These are phyloP conservation scores for Brevimyrus niger DNA, from an alignment of 2,113 vertebrate genomes.

Conservation along the genomic window DNA sequence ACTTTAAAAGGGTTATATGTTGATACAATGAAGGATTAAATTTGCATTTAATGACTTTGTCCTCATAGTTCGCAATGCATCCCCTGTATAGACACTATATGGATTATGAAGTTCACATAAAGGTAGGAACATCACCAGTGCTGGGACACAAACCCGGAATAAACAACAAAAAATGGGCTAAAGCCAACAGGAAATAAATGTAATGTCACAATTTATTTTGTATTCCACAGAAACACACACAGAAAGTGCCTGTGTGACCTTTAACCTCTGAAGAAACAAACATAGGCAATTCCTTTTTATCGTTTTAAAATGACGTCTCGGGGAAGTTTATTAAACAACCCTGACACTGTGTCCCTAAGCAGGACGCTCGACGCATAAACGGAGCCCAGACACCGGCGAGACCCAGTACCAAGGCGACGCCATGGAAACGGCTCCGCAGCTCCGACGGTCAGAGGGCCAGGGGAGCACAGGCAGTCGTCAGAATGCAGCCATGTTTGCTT, in stretches of 20 bases:
- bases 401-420: background rate
- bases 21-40: slow-evolving; percentile 3
- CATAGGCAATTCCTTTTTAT: background rate
- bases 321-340: background rate
- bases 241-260: slow-evolving; percentile 23
- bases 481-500: slow-evolving; percentile 57
- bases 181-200: background rate
- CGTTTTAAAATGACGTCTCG: background rate
- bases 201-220: background rate
- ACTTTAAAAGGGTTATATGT: background rate
- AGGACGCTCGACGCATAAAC: background rate
- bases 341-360: background rate
- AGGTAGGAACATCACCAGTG: background rate
- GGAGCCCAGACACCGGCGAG: background rate
- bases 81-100: background rate
- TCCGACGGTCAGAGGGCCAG: no score
- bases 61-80: background rate
- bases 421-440: background rate
- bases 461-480: slow-evolving; percentile 47
- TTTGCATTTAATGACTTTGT: slow-evolving; percentile 15
- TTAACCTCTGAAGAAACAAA: slow-evolving; percentile 19
- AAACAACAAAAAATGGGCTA: background rate
- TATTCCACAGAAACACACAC: background rate
- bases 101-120: background rate
- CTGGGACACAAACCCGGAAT: background rate